A percentile compares a stretch with the other conserved stretches of the same genome.
phyloP scores from a whole-genome alignment of 2,113 vertebrate species.

The Cinclus cinclus region DNA sequence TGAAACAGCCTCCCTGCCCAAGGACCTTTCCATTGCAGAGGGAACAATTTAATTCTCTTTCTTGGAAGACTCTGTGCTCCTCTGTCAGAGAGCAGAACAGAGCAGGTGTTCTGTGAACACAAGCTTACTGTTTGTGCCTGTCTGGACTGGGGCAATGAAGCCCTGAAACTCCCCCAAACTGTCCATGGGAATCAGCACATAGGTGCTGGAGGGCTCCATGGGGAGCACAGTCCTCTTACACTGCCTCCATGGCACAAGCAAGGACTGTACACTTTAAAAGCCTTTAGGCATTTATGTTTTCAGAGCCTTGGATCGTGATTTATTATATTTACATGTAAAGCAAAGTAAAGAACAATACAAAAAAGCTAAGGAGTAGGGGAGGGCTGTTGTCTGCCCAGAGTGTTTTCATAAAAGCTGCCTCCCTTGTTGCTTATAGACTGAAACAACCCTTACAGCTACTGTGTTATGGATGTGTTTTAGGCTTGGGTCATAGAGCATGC shows the following conservation, averaged over 20 bases:
- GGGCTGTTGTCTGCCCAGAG: background rate
- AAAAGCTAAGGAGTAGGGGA: background rate
- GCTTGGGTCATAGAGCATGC: background rate
- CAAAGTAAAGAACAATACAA: background rate
- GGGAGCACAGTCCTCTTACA: background rate
- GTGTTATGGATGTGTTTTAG: background rate
- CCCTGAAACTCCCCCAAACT: rapidly evolving
- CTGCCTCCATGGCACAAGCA: background rate
- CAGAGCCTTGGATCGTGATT: background rate
- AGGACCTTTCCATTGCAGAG: background rate
- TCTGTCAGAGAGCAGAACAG: background rate
- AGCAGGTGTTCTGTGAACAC: background rate
- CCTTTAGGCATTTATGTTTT: background rate
- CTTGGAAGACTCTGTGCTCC: background rate
- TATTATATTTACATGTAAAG: background rate
- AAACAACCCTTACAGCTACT: background rate
- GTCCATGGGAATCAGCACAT: rapidly evolving
- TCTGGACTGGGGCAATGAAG: background rate
- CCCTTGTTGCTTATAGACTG: background rate
- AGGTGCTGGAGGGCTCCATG: background rate
- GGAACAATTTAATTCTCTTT: background rate
- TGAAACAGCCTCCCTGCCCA: background rate
- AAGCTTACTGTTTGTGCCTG: background rate
- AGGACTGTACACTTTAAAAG: background rate
- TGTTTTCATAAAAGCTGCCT: background rate